A percentile compares a stretch with the other conserved stretches of the same genome.
These are phyloP conservation scores for Salticus scenicus DNA, from an alignment of 2,888 invertebrate species.

Conservation along the genomic window DNA sequence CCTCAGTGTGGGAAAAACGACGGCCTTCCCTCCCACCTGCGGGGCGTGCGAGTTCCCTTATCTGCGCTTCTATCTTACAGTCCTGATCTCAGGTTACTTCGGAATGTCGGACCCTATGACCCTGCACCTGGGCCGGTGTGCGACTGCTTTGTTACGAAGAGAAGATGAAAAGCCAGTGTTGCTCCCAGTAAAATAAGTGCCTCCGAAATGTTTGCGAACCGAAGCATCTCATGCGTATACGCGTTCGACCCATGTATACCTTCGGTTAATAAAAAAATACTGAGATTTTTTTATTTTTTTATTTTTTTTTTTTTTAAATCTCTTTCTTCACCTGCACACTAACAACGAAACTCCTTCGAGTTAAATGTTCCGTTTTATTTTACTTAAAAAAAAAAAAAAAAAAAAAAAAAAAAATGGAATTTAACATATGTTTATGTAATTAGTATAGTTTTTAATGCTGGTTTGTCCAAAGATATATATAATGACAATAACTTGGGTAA, in stretches of 20 bases:
- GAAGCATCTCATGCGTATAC: not conserved
- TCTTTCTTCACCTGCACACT: too few relatives aligned
- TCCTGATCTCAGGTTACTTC: conserved; percentile 57
- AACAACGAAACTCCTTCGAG: too few relatives aligned
- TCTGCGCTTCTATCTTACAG: conserved; percentile 68
- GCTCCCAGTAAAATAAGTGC: not conserved
- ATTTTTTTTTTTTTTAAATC: too few relatives aligned
- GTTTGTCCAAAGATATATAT: too few relatives aligned
- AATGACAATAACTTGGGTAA: too few relatives aligned
- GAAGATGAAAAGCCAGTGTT: not conserved
- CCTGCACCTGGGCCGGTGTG: conserved; percentile 48
- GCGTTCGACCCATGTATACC: not conserved
- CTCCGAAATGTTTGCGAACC: conserved; percentile 15
- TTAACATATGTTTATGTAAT: too few relatives aligned
- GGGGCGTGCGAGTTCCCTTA: conserved; percentile 52
- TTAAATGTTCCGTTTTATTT: too few relatives aligned
- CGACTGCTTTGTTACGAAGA: not conserved
- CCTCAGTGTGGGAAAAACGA: conserved; percentile 21
- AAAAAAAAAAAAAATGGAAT: too few relatives aligned
- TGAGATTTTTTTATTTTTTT: too few relatives aligned
- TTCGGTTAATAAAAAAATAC: too few relatives aligned
- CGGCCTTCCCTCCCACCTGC: conserved; percentile 40
- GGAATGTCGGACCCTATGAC: conserved; percentile 54
- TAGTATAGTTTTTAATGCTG: too few relatives aligned
- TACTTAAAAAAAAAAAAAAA: too few relatives aligned